Base-by-base conservation (phyloP, 1,140 invertebrate genomes). In the Bradysia coprophila region DNA sequence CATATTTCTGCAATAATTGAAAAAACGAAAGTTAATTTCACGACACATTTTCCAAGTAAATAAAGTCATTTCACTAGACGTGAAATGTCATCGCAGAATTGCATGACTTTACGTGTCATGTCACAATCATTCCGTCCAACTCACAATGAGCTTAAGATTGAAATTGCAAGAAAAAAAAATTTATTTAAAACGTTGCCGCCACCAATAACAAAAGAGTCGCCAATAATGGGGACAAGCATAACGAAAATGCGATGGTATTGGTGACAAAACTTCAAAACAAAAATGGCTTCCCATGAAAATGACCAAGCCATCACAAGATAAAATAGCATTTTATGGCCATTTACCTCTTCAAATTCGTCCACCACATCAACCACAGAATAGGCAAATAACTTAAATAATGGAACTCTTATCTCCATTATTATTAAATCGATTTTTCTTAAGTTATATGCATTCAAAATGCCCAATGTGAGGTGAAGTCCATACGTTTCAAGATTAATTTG, bases 1-100 rank as follows among this genome's bases (percentile, higher is more conserved):
- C 87, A 52, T 88, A 82, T 73, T 87, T 88, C 89, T 94, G 32
- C 18, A 31, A 18, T 41, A 16, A 18, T 15, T 40, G 8, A 18
- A 41, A 22, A 41, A 40, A 39, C 19, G 21, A 6, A 39, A 21
- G 13, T 20, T 15, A 22, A 22, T 0, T 20, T 23, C 32, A 36
- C 16, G 13, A 28, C 6, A 28, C 24, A 28, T 28, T 28, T 28
- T 28, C 24, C n/a, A n/a, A n/a, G n/a, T n/a, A n/a, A n/a, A n/a
- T n/a, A n/a, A n/a, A n/a, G n/a, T n/a, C n/a, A n/a, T n/a, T n/a
- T n/a, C n/a, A n/a, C n/a, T n/a, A n/a, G n/a, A n/a, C n/a, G 32
- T 34, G 32, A 15, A 16, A 15, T 34, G n/a, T 34, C 13, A 34
- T 16, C 4, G n/a, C 28, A n/a, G 28, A 31, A 31, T 31, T n/a